Evolutionary conservation across 2,888 invertebrate genomes (phyloP).

Genomic region (Xylota segnis): DNA sequence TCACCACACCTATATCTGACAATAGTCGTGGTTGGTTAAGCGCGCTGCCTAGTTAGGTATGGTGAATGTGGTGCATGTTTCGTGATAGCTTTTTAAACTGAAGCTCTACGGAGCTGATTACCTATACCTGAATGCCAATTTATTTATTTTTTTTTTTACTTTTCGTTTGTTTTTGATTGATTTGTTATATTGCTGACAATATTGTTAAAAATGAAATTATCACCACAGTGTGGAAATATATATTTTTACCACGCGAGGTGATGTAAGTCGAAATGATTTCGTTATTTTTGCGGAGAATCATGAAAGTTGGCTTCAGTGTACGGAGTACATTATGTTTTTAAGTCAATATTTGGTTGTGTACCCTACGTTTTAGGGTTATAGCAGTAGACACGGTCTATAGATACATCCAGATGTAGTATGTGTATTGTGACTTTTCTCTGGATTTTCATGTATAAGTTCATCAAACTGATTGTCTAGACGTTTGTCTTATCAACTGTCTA

Average conservation of each 20-base stretch:
- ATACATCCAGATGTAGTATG: no score
- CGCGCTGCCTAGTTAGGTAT: constrained; percentile 25
- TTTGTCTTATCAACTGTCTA: no score
- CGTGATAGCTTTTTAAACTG: constrained; percentile 58
- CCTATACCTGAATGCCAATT: no score
- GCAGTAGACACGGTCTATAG: no score
- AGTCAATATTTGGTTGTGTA: no score
- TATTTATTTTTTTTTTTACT: constrained; percentile 6
- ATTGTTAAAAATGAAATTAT: constrained; percentile 11
- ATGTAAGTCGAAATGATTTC: neutral
- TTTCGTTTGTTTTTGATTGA: constrained; percentile 20
- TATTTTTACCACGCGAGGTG: neutral
- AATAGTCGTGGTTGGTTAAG: constrained; percentile 8
- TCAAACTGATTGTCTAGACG: no score
- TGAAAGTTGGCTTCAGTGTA: no score
- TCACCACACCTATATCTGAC: constrained; percentile 39
- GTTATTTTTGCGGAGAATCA: neutral
- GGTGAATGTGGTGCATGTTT: constrained; percentile 35
- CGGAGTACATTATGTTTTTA: no score
- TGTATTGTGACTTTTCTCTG: no score
- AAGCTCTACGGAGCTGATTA: constrained; percentile 47
- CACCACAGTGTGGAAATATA: constrained; percentile 10
- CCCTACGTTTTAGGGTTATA: no score
- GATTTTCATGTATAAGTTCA: no score
- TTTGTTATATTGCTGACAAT: neutral